phyloP scores from a whole-genome alignment of 2,888 invertebrate genomes.

The Tachina grossa region DNA sequence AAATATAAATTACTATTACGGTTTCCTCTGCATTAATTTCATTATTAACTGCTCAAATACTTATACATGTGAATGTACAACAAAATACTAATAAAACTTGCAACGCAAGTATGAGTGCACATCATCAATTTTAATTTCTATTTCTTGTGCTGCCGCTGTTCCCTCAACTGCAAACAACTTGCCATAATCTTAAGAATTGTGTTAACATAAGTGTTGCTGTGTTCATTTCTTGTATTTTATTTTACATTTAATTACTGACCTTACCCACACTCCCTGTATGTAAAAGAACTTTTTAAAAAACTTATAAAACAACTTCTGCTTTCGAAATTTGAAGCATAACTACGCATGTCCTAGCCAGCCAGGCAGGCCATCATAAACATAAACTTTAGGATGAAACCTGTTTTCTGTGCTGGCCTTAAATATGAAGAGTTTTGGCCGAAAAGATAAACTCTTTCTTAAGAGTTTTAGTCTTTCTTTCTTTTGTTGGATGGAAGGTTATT shows the following conservation, averaged over 20 bases:
- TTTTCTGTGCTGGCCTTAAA: constrained; percentile 28
- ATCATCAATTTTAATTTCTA: constrained; percentile 54
- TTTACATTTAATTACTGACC: constrained; percentile 69
- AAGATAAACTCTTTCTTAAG: constrained; percentile 45
- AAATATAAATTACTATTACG: constrained; percentile 42
- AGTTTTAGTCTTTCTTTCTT: constrained; percentile 15
- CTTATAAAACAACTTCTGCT: background rate
- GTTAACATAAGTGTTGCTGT: background rate
- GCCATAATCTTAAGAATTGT: constrained; percentile 39
- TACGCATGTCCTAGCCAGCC: constrained; percentile 61
- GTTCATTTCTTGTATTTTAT: background rate
- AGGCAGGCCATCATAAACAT: constrained; percentile 15
- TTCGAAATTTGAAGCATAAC: constrained; percentile 28
- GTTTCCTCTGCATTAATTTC: constrained; percentile 55
- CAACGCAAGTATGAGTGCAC: background rate
- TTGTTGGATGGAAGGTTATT: background rate
- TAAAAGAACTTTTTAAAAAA: constrained; percentile 3
- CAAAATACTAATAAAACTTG: background rate
- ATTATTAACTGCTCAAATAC: constrained; percentile 58
- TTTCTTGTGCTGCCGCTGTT: background rate
- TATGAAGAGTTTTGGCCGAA: constrained; percentile 34
- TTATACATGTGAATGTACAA: background rate
- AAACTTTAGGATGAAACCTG: constrained; percentile 60
- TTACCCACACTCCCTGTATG: constrained; percentile 63
- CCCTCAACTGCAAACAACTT: background rate